Evolutionary conservation across 1,140 invertebrate genomes (phyloP), one percentile per base, ranked within the genome.

Genomic region (Drosophila auraria): DNA sequence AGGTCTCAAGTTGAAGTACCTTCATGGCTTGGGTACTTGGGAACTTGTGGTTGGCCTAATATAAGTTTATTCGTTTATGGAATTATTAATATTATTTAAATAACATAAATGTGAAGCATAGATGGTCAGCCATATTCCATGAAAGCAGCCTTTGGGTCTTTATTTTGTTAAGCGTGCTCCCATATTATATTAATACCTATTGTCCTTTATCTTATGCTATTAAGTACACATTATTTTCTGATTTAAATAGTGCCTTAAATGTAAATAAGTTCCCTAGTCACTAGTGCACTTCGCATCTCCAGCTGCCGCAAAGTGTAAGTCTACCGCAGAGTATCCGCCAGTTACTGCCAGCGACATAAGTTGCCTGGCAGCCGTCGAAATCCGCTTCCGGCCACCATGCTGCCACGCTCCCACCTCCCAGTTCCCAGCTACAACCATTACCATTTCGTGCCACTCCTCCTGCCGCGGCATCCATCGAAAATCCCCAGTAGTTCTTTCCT

Each of bases 311-410:
- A 44, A 62, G 20, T 30, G 54, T 57, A 57, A 63, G 63, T 40
- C 20, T n/a, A 63, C 33, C 63, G 63, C 17, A 61, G 68, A 27
- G 70, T 73, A 74, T 72, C 57, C 50, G 20, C 47, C 56, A 70
- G 65, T 15, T 50, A 45, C 38, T 47, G 54, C 20, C 45, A 53
- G 45, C 36, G 56, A 72, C 70, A 73, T 73, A 73, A 73, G 68
- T 73, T 73, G 68, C 47, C 47, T 53, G 47, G 69, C 71, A 74
- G 70, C 47, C 47, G 45, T 40, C 51, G 56, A 74, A 60, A 73
- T 73, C 71, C 50, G 71, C 69, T 72, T 57, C 45, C 68, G 68
- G 68, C 56, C 40, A 45, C 63, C 63, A n/a, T 11, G 25, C 47
- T 33, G 27, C 45, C 17, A n/a, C 11, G 9, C 61, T 36, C 3